Conservation (phyloP, 2,113 vertebrate genomes). For the Campylomormyrus tamandua region DNA sequence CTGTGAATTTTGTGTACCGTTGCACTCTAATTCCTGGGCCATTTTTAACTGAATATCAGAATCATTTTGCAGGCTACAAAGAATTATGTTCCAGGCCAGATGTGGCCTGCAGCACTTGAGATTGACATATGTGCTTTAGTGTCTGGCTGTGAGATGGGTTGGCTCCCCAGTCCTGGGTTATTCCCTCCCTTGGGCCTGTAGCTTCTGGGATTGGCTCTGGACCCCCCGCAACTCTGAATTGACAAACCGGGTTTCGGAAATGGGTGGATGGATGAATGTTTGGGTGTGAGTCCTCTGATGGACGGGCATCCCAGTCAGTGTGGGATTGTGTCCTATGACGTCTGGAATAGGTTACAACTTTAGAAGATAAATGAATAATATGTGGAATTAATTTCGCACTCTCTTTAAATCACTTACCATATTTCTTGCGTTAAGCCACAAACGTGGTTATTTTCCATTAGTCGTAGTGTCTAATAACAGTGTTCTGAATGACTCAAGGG, state of each 20-base stretch:
- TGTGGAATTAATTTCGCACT: not conserved
- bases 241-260: not conserved
- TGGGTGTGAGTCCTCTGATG: not conserved
- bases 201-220: not conserved
- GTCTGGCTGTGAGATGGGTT: not conserved
- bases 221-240: not conserved
- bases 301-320: not conserved
- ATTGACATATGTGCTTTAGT: not conserved
- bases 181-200: not conserved
- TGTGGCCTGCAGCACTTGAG: not conserved
- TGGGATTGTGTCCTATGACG: not conserved
- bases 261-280: no score
- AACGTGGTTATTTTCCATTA: not conserved
- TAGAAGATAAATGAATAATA: not conserved
- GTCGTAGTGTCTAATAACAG: not conserved
- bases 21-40: not conserved
- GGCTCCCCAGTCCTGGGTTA: not conserved
- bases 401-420: not conserved
- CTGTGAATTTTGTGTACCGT: not conserved
- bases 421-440: not conserved
- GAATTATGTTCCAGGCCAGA: not conserved
- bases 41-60: not conserved
- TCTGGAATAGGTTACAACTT: not conserved
- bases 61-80: not conserved
- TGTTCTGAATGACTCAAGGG: not conserved